A percentile compares a stretch with the other conserved stretches of the same genome.
These are phyloP conservation scores for Corythornis madagascariensis DNA, from an alignment of 2,113 vertebrate genomes.

Conservation along the genomic window DNA sequence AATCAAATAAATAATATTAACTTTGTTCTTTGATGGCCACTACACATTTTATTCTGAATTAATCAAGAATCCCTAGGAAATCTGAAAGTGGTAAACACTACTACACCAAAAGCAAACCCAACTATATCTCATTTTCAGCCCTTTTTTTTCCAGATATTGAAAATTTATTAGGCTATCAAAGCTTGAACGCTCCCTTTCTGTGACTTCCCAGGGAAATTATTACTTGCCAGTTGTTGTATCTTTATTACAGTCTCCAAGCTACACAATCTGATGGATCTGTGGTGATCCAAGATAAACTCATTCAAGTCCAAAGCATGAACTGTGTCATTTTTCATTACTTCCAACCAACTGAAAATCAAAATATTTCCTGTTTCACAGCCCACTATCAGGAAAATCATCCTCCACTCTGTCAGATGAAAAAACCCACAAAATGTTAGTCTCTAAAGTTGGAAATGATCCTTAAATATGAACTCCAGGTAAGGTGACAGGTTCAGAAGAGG, in stretches of 20 bases:
- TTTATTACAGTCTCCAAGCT: conserved; percentile 19
- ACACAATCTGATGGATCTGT: conserved; percentile 15
- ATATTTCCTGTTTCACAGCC: neutral
- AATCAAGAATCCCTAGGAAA: neutral
- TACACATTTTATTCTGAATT: neutral
- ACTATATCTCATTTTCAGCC: neutral
- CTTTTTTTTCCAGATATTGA: neutral
- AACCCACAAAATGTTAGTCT: neutral
- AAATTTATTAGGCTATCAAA: neutral
- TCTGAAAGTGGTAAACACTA: neutral
- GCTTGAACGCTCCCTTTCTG: neutral
- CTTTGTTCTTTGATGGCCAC: neutral
- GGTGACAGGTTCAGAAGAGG: too few relatives aligned
- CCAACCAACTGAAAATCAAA: neutral
- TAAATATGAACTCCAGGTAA: neutral
- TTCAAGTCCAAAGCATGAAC: neutral
- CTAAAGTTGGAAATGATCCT: neutral
- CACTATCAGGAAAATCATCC: neutral
- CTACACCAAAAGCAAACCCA: neutral
- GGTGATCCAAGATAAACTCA: conserved; percentile 41
- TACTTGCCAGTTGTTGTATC: conserved; percentile 7
- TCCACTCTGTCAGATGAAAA: neutral
- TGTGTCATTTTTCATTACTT: neutral
- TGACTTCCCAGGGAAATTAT: conserved; percentile 27
- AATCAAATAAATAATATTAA: neutral